Evolutionary conservation across 2,797 vertebrate genomes (phyloP).

Genomic region (Aulostomus chinensis): DNA sequence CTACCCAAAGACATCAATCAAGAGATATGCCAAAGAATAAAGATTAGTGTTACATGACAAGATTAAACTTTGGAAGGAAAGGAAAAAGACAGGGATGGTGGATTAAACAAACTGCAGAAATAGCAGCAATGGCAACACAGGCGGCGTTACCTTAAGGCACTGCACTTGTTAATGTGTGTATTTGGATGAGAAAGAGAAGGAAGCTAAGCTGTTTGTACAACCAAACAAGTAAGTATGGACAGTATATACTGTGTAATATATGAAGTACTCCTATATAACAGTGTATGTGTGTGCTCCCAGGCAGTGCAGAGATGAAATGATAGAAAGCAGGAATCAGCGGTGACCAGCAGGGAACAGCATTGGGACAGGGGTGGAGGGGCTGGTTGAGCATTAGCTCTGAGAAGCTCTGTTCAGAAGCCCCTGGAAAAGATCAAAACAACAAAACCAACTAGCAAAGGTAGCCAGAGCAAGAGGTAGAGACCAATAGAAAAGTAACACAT

Average conservation of each 20-base stretch:
- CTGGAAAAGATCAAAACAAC: slow-evolving; percentile 86
- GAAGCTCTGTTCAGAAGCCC: slow-evolving; percentile 85
- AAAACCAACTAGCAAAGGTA: slow-evolving; percentile 74
- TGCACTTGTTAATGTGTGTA: slow-evolving; percentile 28
- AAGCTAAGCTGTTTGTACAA: slow-evolving; percentile 12
- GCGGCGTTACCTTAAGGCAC: slow-evolving; percentile 54
- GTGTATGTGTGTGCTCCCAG: slow-evolving; percentile 60
- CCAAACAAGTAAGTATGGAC: slow-evolving; percentile 19
- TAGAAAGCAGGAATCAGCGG: slow-evolving; percentile 92
- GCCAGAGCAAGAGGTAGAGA: slow-evolving; percentile 55
- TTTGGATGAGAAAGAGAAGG: slow-evolving; percentile 10
- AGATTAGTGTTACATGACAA: slow-evolving; percentile 43
- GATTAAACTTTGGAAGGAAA: slow-evolving; percentile 50
- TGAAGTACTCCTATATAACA: slow-evolving; percentile 22
- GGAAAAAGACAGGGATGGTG: slow-evolving; percentile 45
- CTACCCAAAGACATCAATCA: slow-evolving; percentile 22
- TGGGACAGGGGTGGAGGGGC: slow-evolving; percentile 89
- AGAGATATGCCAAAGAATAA: slow-evolving; percentile 17
- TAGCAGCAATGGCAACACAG: slow-evolving; percentile 60
- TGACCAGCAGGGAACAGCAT: slow-evolving; percentile 86
- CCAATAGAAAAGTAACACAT: slow-evolving; percentile 50
- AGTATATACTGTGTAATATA: slow-evolving; percentile 23
- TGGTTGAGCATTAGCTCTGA: slow-evolving; percentile 66
- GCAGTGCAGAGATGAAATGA: slow-evolving; percentile 89
- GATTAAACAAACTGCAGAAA: slow-evolving; percentile 57